Evolutionary conservation across 2,113 vertebrate genomes (phyloP), one percentile per base, ranked within the genome.

Genomic region (Gymnogyps californianus): DNA sequence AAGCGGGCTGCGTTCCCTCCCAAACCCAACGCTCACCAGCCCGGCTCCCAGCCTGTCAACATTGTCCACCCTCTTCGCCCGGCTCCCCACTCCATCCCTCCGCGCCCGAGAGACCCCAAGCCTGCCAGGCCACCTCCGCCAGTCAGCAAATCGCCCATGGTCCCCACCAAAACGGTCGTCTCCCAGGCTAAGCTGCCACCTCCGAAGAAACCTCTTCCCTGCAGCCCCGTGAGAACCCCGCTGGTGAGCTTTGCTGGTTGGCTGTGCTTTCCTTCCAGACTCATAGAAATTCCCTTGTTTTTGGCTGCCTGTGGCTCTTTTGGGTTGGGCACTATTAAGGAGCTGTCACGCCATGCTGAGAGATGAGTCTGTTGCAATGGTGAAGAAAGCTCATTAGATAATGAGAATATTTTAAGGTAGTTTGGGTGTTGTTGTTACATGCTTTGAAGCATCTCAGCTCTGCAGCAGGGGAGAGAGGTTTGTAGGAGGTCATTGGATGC

Each of bases 151-250:
- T 97, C 98, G 0, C 96, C 98, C 4, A 17, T 59, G 47, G 21
- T 47, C 3, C 64, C 71, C 24, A 4, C 52, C 81, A 94, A 82
- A 82, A 18, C 5, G 0, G n/a, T 42, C 0, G 6, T 51, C 10
- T 84, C 95, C 8, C 96, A 97, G 29, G 96, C 93, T 69, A 98
- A 98, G 87, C 97, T 98, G 26, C 98, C 97, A 0, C 98, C 99
- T 4, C 99, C 99, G 1, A 99, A 97, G 98, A 99, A 98, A 46
- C 99, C 99, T 18, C 98, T 99, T 38, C 99, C 99, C 29, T 98
- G 98, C 85, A 99, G 98, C 89, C 99, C 99, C 0, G 86, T 98
- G 36, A 97, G 98, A 70, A 97, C 96, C 32, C 98, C 98, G 0
- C 85, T 98, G 98, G 99, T 99, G 96, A 98, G 97, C 6, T 8